Evolutionary conservation across 2,888 invertebrate species (phyloP).

Genomic region (Melanostoma scalare): DNA sequence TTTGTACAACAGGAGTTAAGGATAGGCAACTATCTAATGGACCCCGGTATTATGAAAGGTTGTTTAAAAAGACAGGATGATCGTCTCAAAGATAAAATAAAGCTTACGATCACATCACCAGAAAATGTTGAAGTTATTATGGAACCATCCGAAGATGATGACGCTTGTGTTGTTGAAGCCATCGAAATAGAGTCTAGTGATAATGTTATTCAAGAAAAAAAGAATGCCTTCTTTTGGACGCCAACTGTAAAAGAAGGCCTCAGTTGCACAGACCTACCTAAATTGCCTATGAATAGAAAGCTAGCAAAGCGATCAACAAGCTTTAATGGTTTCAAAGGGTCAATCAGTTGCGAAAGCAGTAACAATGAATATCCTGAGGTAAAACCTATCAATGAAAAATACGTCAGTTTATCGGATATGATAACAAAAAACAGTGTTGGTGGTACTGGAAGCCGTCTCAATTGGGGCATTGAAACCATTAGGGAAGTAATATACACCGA

Average conservation of each 20-base stretch:
- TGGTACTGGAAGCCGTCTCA: slow-evolving; percentile 77
- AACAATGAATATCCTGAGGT: slow-evolving; percentile 43
- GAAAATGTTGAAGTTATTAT: slow-evolving; percentile 80
- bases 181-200: slow-evolving; percentile 78
- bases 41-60: slow-evolving; percentile 81
- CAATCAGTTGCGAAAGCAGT: neutral
- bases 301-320: slow-evolving; percentile 77
- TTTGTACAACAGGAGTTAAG: slow-evolving; percentile 81
- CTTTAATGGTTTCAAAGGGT: slow-evolving; percentile 43
- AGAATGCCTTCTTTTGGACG: slow-evolving; percentile 78
- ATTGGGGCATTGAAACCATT: slow-evolving; percentile 81
- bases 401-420: slow-evolving; percentile 80
- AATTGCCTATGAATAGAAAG: slow-evolving; percentile 76
- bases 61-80: slow-evolving; percentile 75
- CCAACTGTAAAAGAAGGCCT: slow-evolving; percentile 79
- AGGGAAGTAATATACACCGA: slow-evolving; percentile 80
- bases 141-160: slow-evolving; percentile 75
- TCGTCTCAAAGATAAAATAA: slow-evolving; percentile 75
- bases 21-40: slow-evolving; percentile 81
- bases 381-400: slow-evolving; percentile 74
- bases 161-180: slow-evolving; percentile 79
- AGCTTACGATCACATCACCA: slow-evolving; percentile 80
- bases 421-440: slow-evolving; percentile 81
- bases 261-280: slow-evolving; percentile 78
- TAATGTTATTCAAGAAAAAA: slow-evolving; percentile 45